A percentile compares a stretch with the other conserved stretches of the same genome.
Conservation (phyloP, 2,113 vertebrate species). For the Bos javanicus region DNA sequence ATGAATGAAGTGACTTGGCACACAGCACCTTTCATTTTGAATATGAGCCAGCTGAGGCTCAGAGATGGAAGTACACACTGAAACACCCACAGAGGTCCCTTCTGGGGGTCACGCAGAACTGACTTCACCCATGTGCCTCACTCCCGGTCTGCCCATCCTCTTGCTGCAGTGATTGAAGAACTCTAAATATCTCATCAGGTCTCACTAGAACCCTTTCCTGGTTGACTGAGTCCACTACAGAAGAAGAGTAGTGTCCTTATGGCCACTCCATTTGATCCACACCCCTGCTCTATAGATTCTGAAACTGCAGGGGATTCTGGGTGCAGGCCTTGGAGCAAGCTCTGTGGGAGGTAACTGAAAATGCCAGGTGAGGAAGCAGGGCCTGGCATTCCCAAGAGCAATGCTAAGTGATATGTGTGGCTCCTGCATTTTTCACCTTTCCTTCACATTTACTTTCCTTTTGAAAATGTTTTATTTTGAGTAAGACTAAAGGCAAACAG, state of each 20-base stretch:
- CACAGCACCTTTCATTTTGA: neutral
- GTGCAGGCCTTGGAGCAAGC: neutral
- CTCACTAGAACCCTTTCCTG: neutral
- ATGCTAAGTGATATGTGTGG: neutral
- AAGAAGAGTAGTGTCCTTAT: neutral
- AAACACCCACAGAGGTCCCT: neutral
- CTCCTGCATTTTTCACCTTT: neutral
- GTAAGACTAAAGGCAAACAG: neutral
- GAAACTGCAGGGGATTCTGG: neutral
- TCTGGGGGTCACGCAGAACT: rapidly evolving
- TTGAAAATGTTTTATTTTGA: neutral
- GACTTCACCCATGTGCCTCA: neutral
- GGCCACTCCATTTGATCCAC: neutral
- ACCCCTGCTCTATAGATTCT: neutral
- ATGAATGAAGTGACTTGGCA: neutral
- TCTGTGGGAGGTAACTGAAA: neutral
- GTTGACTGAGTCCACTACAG: neutral
- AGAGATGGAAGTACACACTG: neutral
- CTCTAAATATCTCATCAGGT: neutral
- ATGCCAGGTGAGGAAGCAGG: neutral
- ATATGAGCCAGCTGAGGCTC: neutral
- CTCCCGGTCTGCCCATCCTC: neutral
- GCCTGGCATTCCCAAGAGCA: neutral
- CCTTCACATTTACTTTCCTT: neutral
- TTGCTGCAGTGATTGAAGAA: neutral